Conservation (phyloP, 2,797 vertebrate genomes). For the Leucoraja ocellata region DNA sequence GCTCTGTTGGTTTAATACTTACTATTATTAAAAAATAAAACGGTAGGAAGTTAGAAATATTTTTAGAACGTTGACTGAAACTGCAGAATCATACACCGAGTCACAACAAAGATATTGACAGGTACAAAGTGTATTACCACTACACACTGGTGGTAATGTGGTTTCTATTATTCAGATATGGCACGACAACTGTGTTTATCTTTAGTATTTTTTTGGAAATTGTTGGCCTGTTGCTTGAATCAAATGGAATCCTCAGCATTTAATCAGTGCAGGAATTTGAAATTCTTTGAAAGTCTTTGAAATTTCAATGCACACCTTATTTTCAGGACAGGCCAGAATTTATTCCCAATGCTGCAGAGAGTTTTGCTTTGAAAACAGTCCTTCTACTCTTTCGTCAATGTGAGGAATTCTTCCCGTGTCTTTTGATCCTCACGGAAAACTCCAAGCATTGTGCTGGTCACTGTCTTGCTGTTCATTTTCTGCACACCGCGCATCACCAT, state of each 20-base stretch:
- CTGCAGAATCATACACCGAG: not conserved
- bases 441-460: constrained; percentile 69
- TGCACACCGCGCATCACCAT: constrained; percentile 71
- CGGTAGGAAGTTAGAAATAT: too few species aligned
- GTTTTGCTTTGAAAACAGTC: not conserved
- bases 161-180: not conserved
- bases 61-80: not conserved
- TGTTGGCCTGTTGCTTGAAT: not conserved
- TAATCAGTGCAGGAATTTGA: not conserved
- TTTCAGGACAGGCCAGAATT: not conserved
- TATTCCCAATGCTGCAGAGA: not conserved
- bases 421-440: constrained; percentile 68
- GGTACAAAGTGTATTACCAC: not conserved
- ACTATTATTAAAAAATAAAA: not conserved
- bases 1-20: not conserved
- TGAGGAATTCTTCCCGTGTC: constrained; percentile 66
- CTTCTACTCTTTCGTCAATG: constrained; percentile 51
- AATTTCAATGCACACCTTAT: not conserved
- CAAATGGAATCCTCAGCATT: not conserved
- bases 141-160: not conserved
- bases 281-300: not conserved
- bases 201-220: not conserved
- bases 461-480: constrained; percentile 72
- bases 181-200: not conserved
- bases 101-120: not conserved